Base-by-base conservation (phyloP, 2,797 vertebrate species). In the Pseudochirops cupreus region DNA sequence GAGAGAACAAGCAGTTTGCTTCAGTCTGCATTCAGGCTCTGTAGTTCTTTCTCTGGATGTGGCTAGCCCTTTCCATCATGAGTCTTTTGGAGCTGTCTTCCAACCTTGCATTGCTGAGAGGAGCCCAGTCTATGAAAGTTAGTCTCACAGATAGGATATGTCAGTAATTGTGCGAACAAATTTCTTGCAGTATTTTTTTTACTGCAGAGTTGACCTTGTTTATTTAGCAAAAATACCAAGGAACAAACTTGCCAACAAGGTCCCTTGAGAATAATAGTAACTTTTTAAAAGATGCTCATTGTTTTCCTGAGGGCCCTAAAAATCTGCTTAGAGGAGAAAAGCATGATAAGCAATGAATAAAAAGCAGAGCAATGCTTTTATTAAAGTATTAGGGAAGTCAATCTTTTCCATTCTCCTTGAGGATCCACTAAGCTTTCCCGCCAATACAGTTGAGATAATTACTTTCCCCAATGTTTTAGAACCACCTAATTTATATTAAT, bases 171-270 rank as follows among this genome's bases (percentile, higher is more conserved):
- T n/a, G 33, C 39, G 14, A 54, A n/a, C 3, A 93, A 93, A 92
- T 4, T 52, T 59, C 89, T 21, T 26, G 0, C 12, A 26, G 4
- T 55, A 92, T 90, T 56, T 92, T 56, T 92, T 93, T 91, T 26
- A 26, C 39, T 91, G 91, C 31, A 2, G 55, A 96, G n/a, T 53
- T 95, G 9, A 82, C 91, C 50, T 67, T 96, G 89, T 53, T 74
- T 11, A 93, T 53, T 56, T 92, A 56, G 26, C 74, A 87, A 57
- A 96, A 94, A 26, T 28, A 93, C 21, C 62, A 95, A 94, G 1
- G 74, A 33, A 0, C 21, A 94, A 62, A 89, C 21, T 92, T 94
- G n/a, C 39, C 50, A 50, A 56, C 10, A 92, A 58, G 5, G 28
- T 94, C 52, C 92, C 10, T 91, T 90, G 91, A 56, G 50, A 95